Base-by-base conservation (phyloP, 2,797 vertebrate species). In the Dallia pectoralis region DNA sequence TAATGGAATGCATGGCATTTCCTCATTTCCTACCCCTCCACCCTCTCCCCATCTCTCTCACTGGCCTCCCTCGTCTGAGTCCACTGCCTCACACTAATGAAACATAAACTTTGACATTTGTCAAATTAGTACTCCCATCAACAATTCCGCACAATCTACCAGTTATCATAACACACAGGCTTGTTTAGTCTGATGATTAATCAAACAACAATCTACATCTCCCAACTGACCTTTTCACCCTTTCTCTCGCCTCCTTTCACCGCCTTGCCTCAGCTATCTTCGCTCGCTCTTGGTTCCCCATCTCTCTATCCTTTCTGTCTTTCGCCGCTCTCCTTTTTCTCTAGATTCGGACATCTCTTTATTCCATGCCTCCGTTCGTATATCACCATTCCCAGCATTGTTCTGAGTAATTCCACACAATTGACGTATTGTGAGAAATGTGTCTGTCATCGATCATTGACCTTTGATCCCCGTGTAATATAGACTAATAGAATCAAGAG, bases 1-100 rank as follows among this genome's bases (percentile, higher is more conserved):
- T 90, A 90, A 90, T 91, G 89, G 88, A 89, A 91, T 90, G 87
- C 81, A 72, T 87, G 89, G 90, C 87, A 91, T 91, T 89, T 88
- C 91, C 90, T 79, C 73, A 4, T 69, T 83, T 79, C 77, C 79
- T 82, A 73, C 76, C 62, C 19, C 70, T 56, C 15, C 65, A 16
- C 68, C 27, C n/a, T 51, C 40, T 29, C 53, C 14, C 19, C 4
- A 48, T 53, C 33, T 22, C n/a, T 47, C 62, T 30, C 56, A 11
- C 32, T 69, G 22, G 40, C 44, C 66, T 40, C 19, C 22, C 65
- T 47, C n/a, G 32, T 30, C 61, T 48, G 40, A 22, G 65, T 30
- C 71, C 77, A 56, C 74, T 70, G 29, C 27, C 81, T 48, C 75
- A 74, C 71, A 79, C 69, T 90, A 89, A 91, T 87, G 82, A 91